A percentile compares a stretch with the other conserved stretches of the same genome.
These are phyloP conservation scores for Helicoverpa zea DNA, from an alignment of 1,140 invertebrate genomes.

Conservation along the genomic window DNA sequence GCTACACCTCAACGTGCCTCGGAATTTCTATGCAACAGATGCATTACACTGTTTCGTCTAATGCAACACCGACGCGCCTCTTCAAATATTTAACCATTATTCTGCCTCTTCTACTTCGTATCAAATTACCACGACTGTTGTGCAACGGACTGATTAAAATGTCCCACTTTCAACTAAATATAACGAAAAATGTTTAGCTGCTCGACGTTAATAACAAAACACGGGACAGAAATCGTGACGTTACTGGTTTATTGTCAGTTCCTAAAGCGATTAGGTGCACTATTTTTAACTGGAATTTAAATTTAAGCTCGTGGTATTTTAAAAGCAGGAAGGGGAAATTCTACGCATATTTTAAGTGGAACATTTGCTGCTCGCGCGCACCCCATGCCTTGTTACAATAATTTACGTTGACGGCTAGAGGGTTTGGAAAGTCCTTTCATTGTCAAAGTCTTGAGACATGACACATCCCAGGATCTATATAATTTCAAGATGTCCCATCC, in stretches of 20 bases:
- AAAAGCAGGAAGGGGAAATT: slow-evolving; percentile 80
- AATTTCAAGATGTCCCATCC: neutral
- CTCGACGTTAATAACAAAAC: slow-evolving; percentile 56
- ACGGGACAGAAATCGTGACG: slow-evolving; percentile 69
- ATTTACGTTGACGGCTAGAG: slow-evolving; percentile 7
- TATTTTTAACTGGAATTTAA: slow-evolving; percentile 75
- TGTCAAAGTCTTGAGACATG: neutral
- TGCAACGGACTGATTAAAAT: slow-evolving; percentile 34
- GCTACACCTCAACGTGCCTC: slow-evolving; percentile 65
- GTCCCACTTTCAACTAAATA: slow-evolving; percentile 46
- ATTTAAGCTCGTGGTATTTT: slow-evolving; percentile 80
- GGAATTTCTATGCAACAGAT: slow-evolving; percentile 64
- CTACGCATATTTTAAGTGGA: slow-evolving; percentile 72
- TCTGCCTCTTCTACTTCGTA: slow-evolving; percentile 42
- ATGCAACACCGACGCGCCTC: slow-evolving; percentile 36
- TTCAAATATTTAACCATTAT: slow-evolving; percentile 47
- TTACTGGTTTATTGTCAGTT: slow-evolving; percentile 79
- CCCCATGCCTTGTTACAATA: slow-evolving; percentile 42
- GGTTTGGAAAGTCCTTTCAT: too few relatives aligned
- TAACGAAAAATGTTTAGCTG: slow-evolving; percentile 52
- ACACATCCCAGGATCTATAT: neutral
- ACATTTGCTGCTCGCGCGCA: slow-evolving; percentile 56
- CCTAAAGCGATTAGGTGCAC: slow-evolving; percentile 73
- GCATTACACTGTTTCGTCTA: slow-evolving; percentile 42
- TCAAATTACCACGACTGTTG: slow-evolving; percentile 41